phyloP scores from a whole-genome alignment of 2,797 vertebrate species.

The Diplodus sargus region DNA sequence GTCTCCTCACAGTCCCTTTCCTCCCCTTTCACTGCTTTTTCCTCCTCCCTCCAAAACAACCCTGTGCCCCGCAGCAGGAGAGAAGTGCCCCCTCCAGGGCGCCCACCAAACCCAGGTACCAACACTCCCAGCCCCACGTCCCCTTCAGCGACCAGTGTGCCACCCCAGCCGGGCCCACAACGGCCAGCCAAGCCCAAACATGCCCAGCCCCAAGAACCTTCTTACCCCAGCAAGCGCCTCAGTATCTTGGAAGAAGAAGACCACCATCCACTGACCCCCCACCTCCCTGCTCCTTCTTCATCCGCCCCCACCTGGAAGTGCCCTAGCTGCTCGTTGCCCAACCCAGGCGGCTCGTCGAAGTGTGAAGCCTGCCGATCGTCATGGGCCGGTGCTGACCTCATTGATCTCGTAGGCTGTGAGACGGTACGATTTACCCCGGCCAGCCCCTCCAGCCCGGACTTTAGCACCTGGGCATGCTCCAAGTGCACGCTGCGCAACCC shows the following conservation, averaged over 20 bases:
- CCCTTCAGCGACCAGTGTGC: constrained; percentile 75
- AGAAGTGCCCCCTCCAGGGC: constrained; percentile 90
- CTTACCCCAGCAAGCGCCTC: constrained; percentile 90
- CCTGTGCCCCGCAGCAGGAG: constrained; percentile 96
- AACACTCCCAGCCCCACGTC: constrained; percentile 80
- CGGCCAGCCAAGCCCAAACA: constrained; percentile 82
- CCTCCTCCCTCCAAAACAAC: constrained; percentile 94
- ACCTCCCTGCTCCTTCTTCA: constrained; percentile 58
- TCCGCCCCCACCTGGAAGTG: constrained; percentile 87
- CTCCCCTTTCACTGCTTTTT: constrained; percentile 86
- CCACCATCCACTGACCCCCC: constrained; percentile 69
- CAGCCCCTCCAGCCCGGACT: constrained; percentile 96
- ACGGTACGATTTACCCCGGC: constrained; percentile 93
- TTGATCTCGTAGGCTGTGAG: constrained; percentile 90
- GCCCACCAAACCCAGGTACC: constrained; percentile 82
- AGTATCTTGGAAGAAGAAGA: constrained; percentile 93
- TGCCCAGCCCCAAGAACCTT: constrained; percentile 85
- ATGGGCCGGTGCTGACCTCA: constrained; percentile 85
- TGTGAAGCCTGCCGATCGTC: constrained; percentile 86
- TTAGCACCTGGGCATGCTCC: constrained; percentile 95
- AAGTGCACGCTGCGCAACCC: constrained; percentile 96
- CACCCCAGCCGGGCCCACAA: constrained; percentile 79
- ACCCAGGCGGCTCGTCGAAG: constrained; percentile 69
- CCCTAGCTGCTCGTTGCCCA: constrained; percentile 86
- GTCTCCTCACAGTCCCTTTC: constrained; percentile 75